These are phyloP conservation scores for Peromyscus nudipes DNA, from an alignment of 2,797 vertebrate genomes.

Conservation along the genomic window DNA sequence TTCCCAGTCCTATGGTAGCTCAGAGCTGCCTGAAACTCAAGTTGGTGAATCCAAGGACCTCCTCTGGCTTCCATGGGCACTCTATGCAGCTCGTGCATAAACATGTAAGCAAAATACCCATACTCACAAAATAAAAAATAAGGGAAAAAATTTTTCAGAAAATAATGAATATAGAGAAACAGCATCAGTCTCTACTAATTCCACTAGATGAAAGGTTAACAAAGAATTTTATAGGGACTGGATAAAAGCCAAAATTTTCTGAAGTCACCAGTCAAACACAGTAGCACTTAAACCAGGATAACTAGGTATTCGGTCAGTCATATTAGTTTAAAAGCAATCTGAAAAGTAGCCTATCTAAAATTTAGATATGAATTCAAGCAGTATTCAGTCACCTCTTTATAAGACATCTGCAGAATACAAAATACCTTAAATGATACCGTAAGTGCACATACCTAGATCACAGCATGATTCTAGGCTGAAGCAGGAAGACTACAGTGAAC, in stretches of 20 bases:
- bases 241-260: background rate
- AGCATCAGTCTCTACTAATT: background rate
- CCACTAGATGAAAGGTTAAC: background rate
- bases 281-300: background rate
- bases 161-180: slow-evolving; percentile 42
- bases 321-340: background rate
- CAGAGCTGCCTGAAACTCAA: background rate
- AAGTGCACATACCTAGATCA: background rate
- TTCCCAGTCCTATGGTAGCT: background rate
- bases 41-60: background rate
- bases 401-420: background rate
- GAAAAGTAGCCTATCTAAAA: background rate
- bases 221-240: background rate
- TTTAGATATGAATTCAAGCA: background rate
- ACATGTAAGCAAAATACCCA: background rate
- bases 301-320: background rate
- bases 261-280: background rate
- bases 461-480: background rate
- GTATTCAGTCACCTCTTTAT: background rate
- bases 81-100: background rate
- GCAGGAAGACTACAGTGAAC: background rate
- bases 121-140: background rate
- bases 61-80: background rate
- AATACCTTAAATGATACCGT: slow-evolving; percentile 15
- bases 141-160: background rate